Conservation (phyloP, 92 coral and sea anemone genomes). For the Isaurus tuberculatus region DNA sequence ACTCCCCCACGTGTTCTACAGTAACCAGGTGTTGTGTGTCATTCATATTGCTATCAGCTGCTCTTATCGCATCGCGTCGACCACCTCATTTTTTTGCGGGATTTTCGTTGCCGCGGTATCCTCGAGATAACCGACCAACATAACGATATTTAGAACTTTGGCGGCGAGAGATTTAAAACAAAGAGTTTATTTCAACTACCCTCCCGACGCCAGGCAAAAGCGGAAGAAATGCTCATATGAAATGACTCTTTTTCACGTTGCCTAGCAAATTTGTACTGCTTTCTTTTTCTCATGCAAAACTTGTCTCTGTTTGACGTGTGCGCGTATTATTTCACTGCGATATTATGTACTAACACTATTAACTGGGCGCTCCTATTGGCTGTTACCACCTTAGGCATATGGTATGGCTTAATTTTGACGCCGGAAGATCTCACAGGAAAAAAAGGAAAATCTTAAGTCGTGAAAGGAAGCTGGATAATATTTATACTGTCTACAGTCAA, state of each 20-base stretch:
- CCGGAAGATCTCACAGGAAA: slow-evolving; percentile 96
- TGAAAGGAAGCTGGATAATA: slow-evolving; percentile 28
- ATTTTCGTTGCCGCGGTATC: slow-evolving; percentile 92
- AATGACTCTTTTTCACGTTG: slow-evolving; percentile 33
- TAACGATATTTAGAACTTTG: slow-evolving; percentile 10
- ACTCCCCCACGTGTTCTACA: slow-evolving; percentile 89
- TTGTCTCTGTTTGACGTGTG: slow-evolving; percentile 68
- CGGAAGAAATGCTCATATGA: neutral
- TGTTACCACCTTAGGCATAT: slow-evolving; percentile 97
- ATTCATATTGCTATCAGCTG: slow-evolving; percentile 64
- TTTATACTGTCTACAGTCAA: slow-evolving; percentile 17
- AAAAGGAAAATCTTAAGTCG: slow-evolving; percentile 24
- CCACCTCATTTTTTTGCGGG: slow-evolving; percentile 71
- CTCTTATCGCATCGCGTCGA: slow-evolving; percentile 32
- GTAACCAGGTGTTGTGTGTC: slow-evolving; percentile 91
- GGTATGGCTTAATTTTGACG: slow-evolving; percentile 65
- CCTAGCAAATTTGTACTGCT: slow-evolving; percentile 41
- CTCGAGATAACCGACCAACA: slow-evolving; percentile 9
- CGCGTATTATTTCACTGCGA: slow-evolving; percentile 68
- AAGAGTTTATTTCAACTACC: slow-evolving; percentile 19
- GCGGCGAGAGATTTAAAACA: slow-evolving; percentile 21
- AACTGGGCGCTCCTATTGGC: slow-evolving; percentile 74
- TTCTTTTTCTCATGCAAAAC: slow-evolving; percentile 66
- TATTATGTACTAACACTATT: slow-evolving; percentile 70
- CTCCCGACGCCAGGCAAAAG: neutral